Percentiles rank a stretch among this genome's conserved stretches.
phyloP scores from a whole-genome alignment of 2,113 vertebrate species.

The Ictidomys tridecemlineatus region DNA sequence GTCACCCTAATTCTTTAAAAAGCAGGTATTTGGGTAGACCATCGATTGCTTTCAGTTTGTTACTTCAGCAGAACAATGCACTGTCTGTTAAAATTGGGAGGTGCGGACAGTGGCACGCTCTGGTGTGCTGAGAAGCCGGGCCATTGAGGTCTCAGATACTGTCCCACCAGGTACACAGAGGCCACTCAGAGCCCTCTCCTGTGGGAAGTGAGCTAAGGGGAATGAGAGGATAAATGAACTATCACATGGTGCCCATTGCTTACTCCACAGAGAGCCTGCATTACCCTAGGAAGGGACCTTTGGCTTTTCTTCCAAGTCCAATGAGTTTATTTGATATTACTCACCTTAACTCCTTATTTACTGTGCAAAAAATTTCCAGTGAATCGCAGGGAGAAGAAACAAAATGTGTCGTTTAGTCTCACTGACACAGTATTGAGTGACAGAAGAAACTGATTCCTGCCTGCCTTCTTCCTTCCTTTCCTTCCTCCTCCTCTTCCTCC shows the following conservation, averaged over 20 bases:
- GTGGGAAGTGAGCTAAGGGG: slow-evolving; percentile 70
- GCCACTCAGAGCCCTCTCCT: slow-evolving; percentile 47
- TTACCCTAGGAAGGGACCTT: slow-evolving; percentile 22
- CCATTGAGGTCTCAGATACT: slow-evolving; percentile 67
- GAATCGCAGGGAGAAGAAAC: slow-evolving; percentile 25
- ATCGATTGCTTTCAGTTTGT: slow-evolving; percentile 73
- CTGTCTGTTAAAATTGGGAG: slow-evolving; percentile 77
- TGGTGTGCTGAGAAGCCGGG: slow-evolving; percentile 73
- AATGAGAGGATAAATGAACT: slow-evolving; percentile 35
- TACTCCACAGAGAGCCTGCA: background rate
- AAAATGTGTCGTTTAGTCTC: slow-evolving; percentile 67
- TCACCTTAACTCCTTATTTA: slow-evolving; percentile 73
- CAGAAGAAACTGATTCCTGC: background rate
- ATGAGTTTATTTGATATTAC: background rate
- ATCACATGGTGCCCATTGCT: slow-evolving; percentile 41
- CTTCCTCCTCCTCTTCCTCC: background rate
- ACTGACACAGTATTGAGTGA: slow-evolving; percentile 58
- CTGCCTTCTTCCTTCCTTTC: too few species aligned
- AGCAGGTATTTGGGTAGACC: slow-evolving; percentile 32
- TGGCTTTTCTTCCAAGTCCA: slow-evolving; percentile 50
- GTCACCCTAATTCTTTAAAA: slow-evolving; percentile 28
- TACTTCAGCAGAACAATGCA: slow-evolving; percentile 68
- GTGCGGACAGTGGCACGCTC: slow-evolving; percentile 60
- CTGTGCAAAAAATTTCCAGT: slow-evolving; percentile 16
- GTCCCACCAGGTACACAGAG: slow-evolving; percentile 54